A percentile compares a stretch with the other conserved stretches of the same genome.
Evolutionary conservation across 2,113 vertebrate species (phyloP).

Genomic region (Onychostruthus taczanowskii): DNA sequence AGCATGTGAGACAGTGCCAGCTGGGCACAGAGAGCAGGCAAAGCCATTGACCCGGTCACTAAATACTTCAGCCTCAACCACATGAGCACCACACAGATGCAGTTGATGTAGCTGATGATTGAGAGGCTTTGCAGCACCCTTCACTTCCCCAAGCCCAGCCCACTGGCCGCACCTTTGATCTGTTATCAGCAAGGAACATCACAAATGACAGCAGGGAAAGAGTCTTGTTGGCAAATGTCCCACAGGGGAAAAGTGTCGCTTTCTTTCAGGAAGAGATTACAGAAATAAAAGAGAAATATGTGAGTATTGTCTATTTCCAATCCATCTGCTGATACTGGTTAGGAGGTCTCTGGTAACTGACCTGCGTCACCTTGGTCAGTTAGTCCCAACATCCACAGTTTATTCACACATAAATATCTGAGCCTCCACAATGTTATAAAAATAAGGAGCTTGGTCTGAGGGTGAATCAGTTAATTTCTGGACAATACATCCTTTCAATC

Average conservation of each 20-base stretch:
- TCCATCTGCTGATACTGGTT: neutral
- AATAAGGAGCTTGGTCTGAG: neutral
- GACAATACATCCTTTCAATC: neutral
- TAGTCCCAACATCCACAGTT: neutral
- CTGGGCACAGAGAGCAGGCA: neutral
- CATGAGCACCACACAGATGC: neutral
- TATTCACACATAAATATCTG: neutral
- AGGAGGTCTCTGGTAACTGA: neutral
- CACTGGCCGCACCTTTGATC: neutral
- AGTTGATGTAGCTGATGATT: neutral
- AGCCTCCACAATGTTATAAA: neutral
- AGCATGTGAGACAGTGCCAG: neutral
- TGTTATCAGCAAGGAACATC: neutral
- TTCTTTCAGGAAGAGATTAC: neutral
- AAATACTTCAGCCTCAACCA: neutral
- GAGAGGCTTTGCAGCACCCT: neutral
- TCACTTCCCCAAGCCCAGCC: neutral
- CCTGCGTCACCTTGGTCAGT: neutral
- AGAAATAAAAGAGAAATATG: neutral
- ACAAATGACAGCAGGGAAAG: neutral
- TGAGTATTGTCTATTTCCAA: neutral
- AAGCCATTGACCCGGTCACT: neutral
- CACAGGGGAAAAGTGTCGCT: neutral
- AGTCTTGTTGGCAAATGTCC: neutral
- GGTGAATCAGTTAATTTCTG: neutral